Conservation (phyloP, 2,113 vertebrate species). For the Engystomops pustulosus region DNA sequence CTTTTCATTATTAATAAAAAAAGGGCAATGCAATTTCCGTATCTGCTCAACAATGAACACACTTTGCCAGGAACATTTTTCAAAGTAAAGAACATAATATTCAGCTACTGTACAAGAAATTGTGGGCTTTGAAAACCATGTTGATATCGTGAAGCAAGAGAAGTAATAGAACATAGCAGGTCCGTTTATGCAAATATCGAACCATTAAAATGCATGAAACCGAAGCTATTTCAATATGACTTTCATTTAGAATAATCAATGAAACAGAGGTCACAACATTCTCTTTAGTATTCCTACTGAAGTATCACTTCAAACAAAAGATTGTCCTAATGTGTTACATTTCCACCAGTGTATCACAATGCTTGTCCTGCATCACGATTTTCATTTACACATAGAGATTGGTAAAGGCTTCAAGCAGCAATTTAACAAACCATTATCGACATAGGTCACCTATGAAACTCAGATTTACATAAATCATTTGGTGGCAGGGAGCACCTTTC, state of each 20-base stretch:
- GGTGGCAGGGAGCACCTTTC: not conserved
- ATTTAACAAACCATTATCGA: conserved; percentile 17
- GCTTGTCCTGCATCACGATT: conserved; percentile 12
- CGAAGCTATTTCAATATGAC: conserved; percentile 61
- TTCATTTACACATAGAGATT: conserved; percentile 19
- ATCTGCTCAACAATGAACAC: not conserved
- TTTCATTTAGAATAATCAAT: conserved; percentile 66
- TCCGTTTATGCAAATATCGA: conserved; percentile 41
- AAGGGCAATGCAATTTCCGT: too few species aligned
- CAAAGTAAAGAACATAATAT: conserved; percentile 10
- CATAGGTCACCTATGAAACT: conserved; percentile 28
- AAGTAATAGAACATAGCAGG: conserved; percentile 45
- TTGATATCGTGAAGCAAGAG: conserved; percentile 33
- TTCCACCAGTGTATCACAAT: not conserved
- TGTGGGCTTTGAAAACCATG: conserved; percentile 10
- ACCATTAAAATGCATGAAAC: conserved; percentile 55
- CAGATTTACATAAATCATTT: conserved; percentile 10
- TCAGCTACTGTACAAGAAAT: not conserved
- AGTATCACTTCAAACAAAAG: conserved; percentile 49
- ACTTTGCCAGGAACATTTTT: not conserved
- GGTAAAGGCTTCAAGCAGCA: not conserved
- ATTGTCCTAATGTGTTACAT: conserved; percentile 24
- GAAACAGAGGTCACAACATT: conserved; percentile 41
- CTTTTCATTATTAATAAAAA: too few species aligned
- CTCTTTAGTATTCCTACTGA: conserved; percentile 46